Evolutionary conservation across 2,113 vertebrate genomes (phyloP).

Genomic region (Tachuris rubrigastra): DNA sequence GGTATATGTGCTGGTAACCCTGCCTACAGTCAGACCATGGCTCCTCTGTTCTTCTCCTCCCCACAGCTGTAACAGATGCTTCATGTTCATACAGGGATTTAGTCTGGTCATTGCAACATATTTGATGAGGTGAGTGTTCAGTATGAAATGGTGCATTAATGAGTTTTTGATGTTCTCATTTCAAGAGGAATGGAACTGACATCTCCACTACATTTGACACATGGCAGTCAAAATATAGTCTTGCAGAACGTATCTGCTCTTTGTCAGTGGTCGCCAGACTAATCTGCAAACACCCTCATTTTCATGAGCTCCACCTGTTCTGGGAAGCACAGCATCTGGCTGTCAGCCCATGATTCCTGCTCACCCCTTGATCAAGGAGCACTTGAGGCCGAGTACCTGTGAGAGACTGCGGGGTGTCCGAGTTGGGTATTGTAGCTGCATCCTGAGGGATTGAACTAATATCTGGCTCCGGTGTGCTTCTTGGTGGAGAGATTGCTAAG

Average conservation of each 20-base stretch:
- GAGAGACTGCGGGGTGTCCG: constrained; percentile 83
- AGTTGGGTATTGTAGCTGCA: constrained; percentile 87
- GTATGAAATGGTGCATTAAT: not conserved
- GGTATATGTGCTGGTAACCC: not conserved
- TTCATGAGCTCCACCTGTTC: not conserved
- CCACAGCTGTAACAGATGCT: not conserved
- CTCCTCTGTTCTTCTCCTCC: not conserved
- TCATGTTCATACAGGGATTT: not conserved
- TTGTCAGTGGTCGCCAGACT: not conserved
- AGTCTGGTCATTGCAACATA: not conserved
- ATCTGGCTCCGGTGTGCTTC: constrained; percentile 90
- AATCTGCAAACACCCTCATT: not conserved
- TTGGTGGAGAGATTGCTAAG: constrained; percentile 85
- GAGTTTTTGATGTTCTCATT: not conserved
- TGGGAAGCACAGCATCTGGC: not conserved
- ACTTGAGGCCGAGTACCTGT: constrained; percentile 79
- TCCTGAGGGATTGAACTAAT: constrained; percentile 93
- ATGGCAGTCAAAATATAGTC: not conserved
- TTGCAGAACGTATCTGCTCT: not conserved
- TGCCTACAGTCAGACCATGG: not conserved
- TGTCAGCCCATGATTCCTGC: not conserved
- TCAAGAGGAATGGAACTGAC: not conserved
- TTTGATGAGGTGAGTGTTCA: not conserved
- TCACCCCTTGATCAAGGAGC: not conserved
- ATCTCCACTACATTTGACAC: not conserved